Evolutionary conservation across 1,140 invertebrate genomes (phyloP).

Genomic region (Cotesia glomerata): DNA sequence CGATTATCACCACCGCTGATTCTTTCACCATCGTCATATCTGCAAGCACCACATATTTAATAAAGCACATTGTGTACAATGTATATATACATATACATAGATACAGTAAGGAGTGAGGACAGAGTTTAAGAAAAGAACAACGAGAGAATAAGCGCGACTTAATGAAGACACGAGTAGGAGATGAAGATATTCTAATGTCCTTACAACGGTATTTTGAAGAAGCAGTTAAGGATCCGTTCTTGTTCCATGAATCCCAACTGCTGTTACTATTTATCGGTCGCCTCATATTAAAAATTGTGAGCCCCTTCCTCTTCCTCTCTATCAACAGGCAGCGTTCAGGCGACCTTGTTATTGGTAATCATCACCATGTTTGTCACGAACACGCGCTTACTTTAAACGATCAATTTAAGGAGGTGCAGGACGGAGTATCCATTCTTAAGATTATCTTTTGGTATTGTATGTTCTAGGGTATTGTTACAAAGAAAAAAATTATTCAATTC

Average conservation of each 20-base stretch:
- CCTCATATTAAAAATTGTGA: background rate
- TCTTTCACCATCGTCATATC: constrained; percentile 51
- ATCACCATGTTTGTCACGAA: constrained; percentile 5
- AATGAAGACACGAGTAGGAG: constrained; percentile 24
- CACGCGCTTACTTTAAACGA: background rate
- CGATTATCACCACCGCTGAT: constrained; percentile 50
- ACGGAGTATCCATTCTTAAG: too few relatives aligned
- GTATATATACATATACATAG: too few relatives aligned
- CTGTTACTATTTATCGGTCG: constrained; percentile 15
- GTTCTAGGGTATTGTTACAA: too few relatives aligned
- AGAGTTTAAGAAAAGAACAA: constrained; percentile 4
- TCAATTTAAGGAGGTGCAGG: background rate
- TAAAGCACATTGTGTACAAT: too few relatives aligned
- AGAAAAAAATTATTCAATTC: too few relatives aligned
- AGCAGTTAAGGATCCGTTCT: constrained; percentile 25
- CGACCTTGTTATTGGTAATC: background rate
- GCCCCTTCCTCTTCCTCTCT: background rate
- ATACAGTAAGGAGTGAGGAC: too few relatives aligned
- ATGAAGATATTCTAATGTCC: constrained; percentile 33
- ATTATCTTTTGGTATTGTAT: too few relatives aligned
- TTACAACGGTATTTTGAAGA: constrained; percentile 31
- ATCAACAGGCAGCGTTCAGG: too few relatives aligned
- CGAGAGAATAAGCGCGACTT: constrained; percentile 15
- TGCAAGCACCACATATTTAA: constrained; percentile 26
- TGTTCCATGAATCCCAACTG: constrained; percentile 20